Evolutionary conservation across 2,113 vertebrate genomes (phyloP).

Genomic region (Puntigrus tetrazona): DNA sequence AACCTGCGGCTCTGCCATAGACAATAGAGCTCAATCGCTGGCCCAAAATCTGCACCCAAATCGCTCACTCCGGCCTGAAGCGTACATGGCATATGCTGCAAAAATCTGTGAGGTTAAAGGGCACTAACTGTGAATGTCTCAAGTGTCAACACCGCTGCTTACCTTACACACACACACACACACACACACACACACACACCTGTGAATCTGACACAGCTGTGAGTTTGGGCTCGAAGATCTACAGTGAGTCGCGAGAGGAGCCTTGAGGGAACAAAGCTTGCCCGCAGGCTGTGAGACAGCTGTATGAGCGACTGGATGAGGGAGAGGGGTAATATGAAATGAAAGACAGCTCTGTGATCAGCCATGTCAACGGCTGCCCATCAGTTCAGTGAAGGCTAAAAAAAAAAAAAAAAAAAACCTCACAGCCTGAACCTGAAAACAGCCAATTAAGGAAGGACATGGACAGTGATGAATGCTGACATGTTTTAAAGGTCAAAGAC

Average conservation of each 20-base stretch:
- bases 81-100: neutral
- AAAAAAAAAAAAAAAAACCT: neutral
- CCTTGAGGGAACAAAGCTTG: neutral
- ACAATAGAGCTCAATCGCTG: neutral
- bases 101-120: constrained; percentile 2
- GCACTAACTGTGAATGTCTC: neutral
- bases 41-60: neutral
- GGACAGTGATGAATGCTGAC: neutral
- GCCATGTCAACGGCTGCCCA: neutral
- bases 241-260: neutral
- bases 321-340: constrained; percentile 26
- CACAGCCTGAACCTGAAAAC: constrained; percentile 2
- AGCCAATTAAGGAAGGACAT: neutral
- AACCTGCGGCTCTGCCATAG: constrained; percentile 14
- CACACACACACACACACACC: too few species aligned
- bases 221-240: neutral
- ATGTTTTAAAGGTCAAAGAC: constrained; percentile 20
- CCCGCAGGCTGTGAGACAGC: constrained; percentile 18
- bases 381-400: neutral
- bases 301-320: neutral
- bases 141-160: neutral
- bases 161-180: too few species aligned
- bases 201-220: constrained; percentile 19
- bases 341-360: constrained; percentile 34
- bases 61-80: neutral